Conservation (phyloP, 2,888 invertebrate genomes). For the Nomada goodeniana region DNA sequence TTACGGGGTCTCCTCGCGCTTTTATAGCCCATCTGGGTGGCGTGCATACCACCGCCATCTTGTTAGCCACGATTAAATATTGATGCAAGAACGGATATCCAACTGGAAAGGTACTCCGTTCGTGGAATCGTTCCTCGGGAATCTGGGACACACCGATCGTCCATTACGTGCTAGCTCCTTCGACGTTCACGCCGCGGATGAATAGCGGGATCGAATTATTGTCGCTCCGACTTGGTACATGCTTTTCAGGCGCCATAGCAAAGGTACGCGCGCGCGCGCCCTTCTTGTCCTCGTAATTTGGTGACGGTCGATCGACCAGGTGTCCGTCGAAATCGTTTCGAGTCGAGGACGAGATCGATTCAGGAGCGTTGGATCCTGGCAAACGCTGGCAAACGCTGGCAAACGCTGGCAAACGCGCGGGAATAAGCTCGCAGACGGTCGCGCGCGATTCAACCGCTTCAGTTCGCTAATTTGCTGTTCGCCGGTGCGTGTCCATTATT, state of each 20-base stretch:
- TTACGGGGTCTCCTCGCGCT: constrained; percentile 63
- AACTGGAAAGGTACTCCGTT: constrained; percentile 53
- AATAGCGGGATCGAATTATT: constrained; percentile 11
- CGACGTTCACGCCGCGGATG: background rate
- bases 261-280: too few species aligned
- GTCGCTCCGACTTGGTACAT: background rate
- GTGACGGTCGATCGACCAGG: too few species aligned
- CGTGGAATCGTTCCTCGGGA: constrained; percentile 59
- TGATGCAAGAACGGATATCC: constrained; percentile 73
- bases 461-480: constrained; percentile 76
- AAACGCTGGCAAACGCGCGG: background rate
- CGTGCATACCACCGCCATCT: constrained; percentile 76
- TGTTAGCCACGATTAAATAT: constrained; percentile 76
- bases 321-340: too few species aligned
- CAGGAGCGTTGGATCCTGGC: background rate
- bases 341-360: too few species aligned
- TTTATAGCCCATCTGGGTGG: constrained; percentile 74
- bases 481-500: constrained; percentile 80
- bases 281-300: too few species aligned
- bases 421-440: constrained; percentile 6
- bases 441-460: constrained; percentile 73
- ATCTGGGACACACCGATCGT: constrained; percentile 54
- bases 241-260: background rate
- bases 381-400: too few species aligned
- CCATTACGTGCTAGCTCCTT: background rate